phyloP scores from a whole-genome alignment of 1,140 invertebrate genomes.

The Chlorops oryzae region DNA sequence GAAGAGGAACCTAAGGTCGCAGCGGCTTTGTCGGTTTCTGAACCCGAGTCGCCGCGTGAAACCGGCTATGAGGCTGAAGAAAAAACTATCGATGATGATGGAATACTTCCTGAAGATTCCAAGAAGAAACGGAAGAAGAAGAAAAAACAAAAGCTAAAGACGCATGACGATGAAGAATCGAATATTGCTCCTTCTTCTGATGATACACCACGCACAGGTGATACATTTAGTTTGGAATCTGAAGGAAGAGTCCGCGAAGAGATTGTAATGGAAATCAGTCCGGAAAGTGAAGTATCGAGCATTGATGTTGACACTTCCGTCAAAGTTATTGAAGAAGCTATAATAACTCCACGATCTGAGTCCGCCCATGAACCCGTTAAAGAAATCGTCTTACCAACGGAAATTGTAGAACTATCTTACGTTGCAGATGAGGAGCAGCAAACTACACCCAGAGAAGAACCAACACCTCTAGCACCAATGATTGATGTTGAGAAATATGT shows the following conservation, averaged over 20 bases:
- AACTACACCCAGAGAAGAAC: slow-evolving; percentile 44
- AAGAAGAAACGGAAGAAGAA: slow-evolving; percentile 51
- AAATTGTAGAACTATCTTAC: slow-evolving; percentile 54
- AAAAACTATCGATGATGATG: slow-evolving; percentile 49
- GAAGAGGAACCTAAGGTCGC: slow-evolving; percentile 25
- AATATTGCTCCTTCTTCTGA: slow-evolving; percentile 43
- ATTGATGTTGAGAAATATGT: slow-evolving; percentile 40
- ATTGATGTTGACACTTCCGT: slow-evolving; percentile 54
- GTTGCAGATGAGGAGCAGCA: slow-evolving; percentile 50
- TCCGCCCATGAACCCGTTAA: slow-evolving; percentile 37
- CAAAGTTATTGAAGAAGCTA: slow-evolving; percentile 59
- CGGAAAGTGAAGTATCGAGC: slow-evolving; percentile 39
- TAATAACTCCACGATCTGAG: slow-evolving; percentile 41
- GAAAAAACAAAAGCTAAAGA: slow-evolving; percentile 42
- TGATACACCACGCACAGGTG: slow-evolving; percentile 19
- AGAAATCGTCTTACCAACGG: slow-evolving; percentile 54
- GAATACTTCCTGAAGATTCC: slow-evolving; percentile 27
- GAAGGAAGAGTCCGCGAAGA: slow-evolving; percentile 28
- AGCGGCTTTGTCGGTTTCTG: slow-evolving; percentile 15
- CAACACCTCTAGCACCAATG: slow-evolving; percentile 1
- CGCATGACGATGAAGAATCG: slow-evolving; percentile 46
- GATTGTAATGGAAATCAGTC: slow-evolving; percentile 31
- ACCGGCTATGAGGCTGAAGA: slow-evolving; percentile 56
- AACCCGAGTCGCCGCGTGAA: slow-evolving; percentile 24
- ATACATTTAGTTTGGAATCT: slow-evolving; percentile 18